Evolutionary conservation across 2,888 invertebrate genomes (phyloP).

Genomic region (Spisula solida): DNA sequence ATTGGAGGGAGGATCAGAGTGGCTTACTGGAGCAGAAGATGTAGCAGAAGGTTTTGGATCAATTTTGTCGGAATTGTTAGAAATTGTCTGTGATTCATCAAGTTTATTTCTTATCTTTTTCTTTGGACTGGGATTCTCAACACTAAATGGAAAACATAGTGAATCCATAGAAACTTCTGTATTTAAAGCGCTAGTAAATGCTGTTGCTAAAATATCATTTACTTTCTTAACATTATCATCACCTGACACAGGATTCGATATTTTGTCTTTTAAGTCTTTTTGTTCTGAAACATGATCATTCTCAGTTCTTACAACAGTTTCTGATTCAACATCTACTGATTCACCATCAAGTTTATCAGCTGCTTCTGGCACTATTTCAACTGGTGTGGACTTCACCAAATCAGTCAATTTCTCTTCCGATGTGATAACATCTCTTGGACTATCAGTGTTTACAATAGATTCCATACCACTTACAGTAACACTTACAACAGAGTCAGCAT

Average conservation of each 20-base stretch:
- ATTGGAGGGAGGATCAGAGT: background rate
- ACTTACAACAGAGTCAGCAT: background rate
- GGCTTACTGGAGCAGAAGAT: background rate
- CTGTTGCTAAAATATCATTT: slow-evolving; percentile 65
- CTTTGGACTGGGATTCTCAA: background rate
- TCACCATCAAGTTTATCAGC: background rate
- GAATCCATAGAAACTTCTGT: slow-evolving; percentile 66
- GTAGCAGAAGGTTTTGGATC: background rate
- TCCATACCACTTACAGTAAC: background rate
- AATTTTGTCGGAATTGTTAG: background rate
- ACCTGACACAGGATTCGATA: background rate
- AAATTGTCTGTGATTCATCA: background rate
- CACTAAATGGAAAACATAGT: slow-evolving; percentile 37
- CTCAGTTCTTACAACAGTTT: background rate
- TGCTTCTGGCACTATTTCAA: background rate
- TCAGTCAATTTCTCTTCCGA: background rate
- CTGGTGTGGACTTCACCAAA: background rate
- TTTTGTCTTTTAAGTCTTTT: background rate
- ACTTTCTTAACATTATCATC: background rate
- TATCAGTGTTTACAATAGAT: background rate
- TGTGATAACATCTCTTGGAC: background rate
- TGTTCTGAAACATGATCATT: background rate
- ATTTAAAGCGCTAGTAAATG: slow-evolving; percentile 62
- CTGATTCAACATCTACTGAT: background rate
- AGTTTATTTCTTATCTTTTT: background rate